These are phyloP conservation scores for Spheniscus humboldti DNA, from an alignment of 2,797 vertebrate species.

Conservation along the genomic window DNA sequence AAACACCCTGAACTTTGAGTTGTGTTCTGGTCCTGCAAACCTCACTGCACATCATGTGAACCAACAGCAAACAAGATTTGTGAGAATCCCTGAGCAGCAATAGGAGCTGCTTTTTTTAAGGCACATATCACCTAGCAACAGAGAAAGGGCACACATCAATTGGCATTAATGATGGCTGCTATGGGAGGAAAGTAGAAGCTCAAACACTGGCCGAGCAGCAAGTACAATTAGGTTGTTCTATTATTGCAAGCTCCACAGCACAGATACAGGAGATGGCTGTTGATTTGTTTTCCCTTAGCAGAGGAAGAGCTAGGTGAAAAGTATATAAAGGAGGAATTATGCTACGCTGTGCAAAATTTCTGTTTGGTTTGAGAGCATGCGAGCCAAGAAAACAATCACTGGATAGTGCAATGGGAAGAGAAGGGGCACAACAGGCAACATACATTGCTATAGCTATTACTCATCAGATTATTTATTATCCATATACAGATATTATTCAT, in stretches of 20 bases:
- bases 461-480: constrained; percentile 44
- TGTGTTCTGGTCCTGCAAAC: not conserved
- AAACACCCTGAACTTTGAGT: not conserved
- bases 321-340: constrained; percentile 41
- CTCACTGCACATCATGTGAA: not conserved
- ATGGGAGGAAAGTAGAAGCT: not conserved
- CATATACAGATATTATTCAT: constrained; percentile 33
- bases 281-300: constrained; percentile 34
- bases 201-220: not conserved
- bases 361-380: constrained; percentile 11
- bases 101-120: not conserved
- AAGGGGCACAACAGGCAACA: not conserved
- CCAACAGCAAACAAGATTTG: constrained; percentile 25
- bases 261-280: not conserved
- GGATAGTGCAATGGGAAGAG: not conserved
- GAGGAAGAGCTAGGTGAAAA: constrained; percentile 14
- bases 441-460: not conserved
- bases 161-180: constrained; percentile 16
- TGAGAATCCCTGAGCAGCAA: constrained; percentile 5
- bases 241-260: not conserved
- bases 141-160: not conserved
- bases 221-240: not conserved
- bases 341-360: constrained; percentile 40
- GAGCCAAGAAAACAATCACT: constrained; percentile 24
- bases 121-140: not conserved